phyloP scores from a whole-genome alignment of 2,888 invertebrate species.

The Hydriomena furcata region DNA sequence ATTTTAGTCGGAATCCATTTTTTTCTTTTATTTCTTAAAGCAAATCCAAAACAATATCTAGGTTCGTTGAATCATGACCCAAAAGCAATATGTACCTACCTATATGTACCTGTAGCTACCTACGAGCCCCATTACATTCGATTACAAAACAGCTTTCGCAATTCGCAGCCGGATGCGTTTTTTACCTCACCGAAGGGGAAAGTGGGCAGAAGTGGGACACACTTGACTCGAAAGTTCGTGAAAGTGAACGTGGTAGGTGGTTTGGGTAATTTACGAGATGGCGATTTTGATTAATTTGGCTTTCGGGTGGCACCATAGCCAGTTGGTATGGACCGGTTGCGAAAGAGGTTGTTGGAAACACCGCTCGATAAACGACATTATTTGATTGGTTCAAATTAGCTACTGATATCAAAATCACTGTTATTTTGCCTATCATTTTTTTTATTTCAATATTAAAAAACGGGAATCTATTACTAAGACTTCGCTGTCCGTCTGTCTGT shows the following conservation, averaged over 20 bases:
- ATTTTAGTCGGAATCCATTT: too few relatives aligned
- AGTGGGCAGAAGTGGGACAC: conserved; percentile 46
- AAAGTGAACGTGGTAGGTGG: conserved; percentile 54
- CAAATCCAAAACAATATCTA: too few relatives aligned
- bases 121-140: conserved; percentile 23
- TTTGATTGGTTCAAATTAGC: too few relatives aligned
- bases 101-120: conserved; percentile 7
- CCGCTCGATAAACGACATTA: neutral
- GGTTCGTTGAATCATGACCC: too few relatives aligned
- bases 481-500: too few relatives aligned
- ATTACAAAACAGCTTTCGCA: conserved; percentile 30
- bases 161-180: conserved; percentile 60
- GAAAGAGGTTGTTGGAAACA: neutral
- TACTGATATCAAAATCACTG: too few relatives aligned
- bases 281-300: conserved; percentile 31
- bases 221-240: conserved; percentile 59
- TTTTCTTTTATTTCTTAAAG: too few relatives aligned
- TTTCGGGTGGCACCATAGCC: conserved; percentile 4
- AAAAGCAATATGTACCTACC: neutral
- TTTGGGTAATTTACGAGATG: conserved; percentile 37
- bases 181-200: conserved; percentile 60
- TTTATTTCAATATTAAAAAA: too few relatives aligned
- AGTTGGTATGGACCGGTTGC: neutral
- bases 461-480: too few relatives aligned
- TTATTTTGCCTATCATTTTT: too few relatives aligned